Evolutionary conservation across 2,113 vertebrate species (phyloP), one percentile per base, ranked within the genome.

Genomic region (Falcunculus frontatus): DNA sequence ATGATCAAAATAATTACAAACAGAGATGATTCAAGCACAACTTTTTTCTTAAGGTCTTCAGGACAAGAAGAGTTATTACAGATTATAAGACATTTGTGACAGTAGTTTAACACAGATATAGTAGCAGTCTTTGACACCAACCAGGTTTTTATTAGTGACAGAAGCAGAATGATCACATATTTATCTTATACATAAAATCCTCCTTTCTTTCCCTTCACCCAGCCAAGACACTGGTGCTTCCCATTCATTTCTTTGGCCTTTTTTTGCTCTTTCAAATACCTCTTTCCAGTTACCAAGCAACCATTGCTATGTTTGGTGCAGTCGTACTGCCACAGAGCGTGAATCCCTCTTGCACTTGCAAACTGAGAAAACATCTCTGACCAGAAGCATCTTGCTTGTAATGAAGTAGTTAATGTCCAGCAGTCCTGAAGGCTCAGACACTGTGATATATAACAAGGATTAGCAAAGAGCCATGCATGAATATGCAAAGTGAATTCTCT

Each of bases 221-320:
- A 3, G 32, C 46, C 53, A 74, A 69, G 59, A 75, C 50, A 42
- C 16, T 76, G 57, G 42, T 91, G 18, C 74, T 94, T 89, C 41
- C 52, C 70, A 79, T 96, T 91, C 7, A 84, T 89, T 78, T 91
- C n/a, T 82, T 89, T 74, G 79, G 63, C 47, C n/a, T 84, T 55
- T 75, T 85, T 87, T 74, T 55, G 2, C 49, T 85, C 59, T 84
- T 91, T 85, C 62, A 94, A 95, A 86, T 90, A 86, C 59, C 22
- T 80, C 49, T 87, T 85, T 77, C 52, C 33, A 32, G 85, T 93
- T 95, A 81, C 95, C 76, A 88, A 77, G 95, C 87, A 95, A 96
- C 90, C 55, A 56, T 80, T 77, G 85, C 27, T 3, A 74, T 90
- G 56, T 88, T 96, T 94, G 64, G 55, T 92, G 59, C 75, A 88